Evolutionary conservation across 2,113 vertebrate species (phyloP), one percentile per base, ranked within the genome.

Genomic region (Scolopax mira): DNA sequence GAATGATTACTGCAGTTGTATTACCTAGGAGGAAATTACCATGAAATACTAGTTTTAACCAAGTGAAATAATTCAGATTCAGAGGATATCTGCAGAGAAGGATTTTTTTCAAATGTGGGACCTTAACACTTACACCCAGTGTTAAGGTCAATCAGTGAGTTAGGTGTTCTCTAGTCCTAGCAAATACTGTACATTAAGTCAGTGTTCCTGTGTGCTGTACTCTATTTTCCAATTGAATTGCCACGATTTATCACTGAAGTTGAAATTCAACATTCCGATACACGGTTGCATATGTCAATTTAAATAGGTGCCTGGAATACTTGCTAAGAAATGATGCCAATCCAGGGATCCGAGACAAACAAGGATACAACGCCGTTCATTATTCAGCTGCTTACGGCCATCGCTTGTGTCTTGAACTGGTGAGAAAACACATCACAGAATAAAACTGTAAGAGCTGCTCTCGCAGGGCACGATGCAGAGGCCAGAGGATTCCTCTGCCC

Each of bases 281-380:
- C 49, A 67, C 89, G 79, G 71, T 91, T 97, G 67, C 35, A 6
- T 94, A 79, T 90, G 96, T 98, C 75, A 89, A 65, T 97, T 69
- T 97, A 52, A 93, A 75, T 88, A 99, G 99, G 98, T 99, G 99
- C 98, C 98, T 99, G 98, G 99, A 99, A 98, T 99, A 99, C 95
- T 98, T 99, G 98, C 86, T 99, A 95, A 98, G 99, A 96, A 99
- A 99, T 28, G 99, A 99, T 97, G 99, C 99, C 93, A 99, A 99
- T 97, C 99, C 99, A 33, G 99, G 98, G 95, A 99, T 99, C 97
- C 98, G 99, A 64, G 99, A 99, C 97, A 99, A 99, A 94, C 99
- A 99, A 98, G 99, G 99, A 92, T 99, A 99, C 97, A 99, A 99
- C 60, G 98, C 99, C 81, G 99, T 99, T 96, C 99, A 99, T 97